Evolutionary conservation across 1,140 invertebrate species (phyloP).

Genomic region (Drosophila funebris): DNA sequence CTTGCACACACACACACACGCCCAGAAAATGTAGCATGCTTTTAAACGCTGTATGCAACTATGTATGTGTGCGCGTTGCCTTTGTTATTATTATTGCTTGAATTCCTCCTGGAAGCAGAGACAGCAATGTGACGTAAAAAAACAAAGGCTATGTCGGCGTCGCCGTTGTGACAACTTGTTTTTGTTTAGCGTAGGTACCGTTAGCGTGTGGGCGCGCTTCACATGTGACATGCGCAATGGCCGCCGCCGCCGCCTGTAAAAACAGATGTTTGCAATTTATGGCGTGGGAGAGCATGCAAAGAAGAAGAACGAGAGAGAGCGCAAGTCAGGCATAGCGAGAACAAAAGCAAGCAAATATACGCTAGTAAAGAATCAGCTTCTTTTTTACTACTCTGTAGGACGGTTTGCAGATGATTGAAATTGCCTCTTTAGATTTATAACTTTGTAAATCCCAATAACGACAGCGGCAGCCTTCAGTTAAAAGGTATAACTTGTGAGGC

Average conservation of each 20-base stretch:
- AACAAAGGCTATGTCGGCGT: conserved; percentile 37
- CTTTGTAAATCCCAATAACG: conserved; percentile 9
- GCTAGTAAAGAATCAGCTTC: conserved; percentile 12
- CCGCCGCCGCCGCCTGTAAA: conserved; percentile 45
- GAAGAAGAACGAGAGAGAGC: conserved; percentile 11
- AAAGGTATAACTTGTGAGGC: not conserved
- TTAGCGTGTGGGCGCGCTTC: too few relatives aligned
- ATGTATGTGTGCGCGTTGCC: conserved; percentile 18
- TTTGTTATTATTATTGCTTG: conserved; percentile 56
- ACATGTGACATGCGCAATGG: conserved; percentile 59
- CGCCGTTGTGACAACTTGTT: conserved; percentile 63
- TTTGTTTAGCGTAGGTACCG: conserved; percentile 71
- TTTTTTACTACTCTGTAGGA: conserved; percentile 46
- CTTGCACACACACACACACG: conserved; percentile 16
- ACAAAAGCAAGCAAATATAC: not conserved
- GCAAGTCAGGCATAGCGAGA: conserved; percentile 14
- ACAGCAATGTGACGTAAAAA: conserved; percentile 66
- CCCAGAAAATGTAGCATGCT: conserved; percentile 52
- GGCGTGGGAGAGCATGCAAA: conserved; percentile 43
- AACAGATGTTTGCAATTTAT: conserved; percentile 67
- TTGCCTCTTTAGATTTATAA: conserved; percentile 38
- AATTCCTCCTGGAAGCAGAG: conserved; percentile 19
- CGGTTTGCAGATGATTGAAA: conserved; percentile 34
- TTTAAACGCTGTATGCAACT: conserved; percentile 43
- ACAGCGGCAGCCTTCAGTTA: not conserved